phyloP scores from a whole-genome alignment of 2,888 invertebrate genomes.

The Tinea trinotella region DNA sequence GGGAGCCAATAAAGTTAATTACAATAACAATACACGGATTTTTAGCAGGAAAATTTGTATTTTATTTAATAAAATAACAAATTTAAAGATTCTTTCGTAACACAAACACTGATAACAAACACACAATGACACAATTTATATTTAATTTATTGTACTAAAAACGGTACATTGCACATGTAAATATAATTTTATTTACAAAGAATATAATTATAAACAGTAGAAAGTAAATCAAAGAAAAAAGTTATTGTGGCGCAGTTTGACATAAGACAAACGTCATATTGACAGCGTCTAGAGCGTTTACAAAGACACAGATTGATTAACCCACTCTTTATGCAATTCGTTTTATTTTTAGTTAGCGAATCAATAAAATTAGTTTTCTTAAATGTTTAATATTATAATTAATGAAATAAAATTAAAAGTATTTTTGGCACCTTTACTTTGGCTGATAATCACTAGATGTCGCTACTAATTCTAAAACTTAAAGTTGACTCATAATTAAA shows the following conservation, averaged over 20 bases:
- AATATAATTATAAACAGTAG: conserved; percentile 1
- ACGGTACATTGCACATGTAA: neutral
- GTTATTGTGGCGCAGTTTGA: neutral
- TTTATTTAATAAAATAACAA: neutral
- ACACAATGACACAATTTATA: neutral
- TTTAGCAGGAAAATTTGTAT: neutral
- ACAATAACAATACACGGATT: neutral
- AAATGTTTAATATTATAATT: too few species aligned
- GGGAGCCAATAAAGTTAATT: neutral
- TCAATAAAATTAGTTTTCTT: too few species aligned
- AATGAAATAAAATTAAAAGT: too few species aligned
- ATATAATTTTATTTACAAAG: neutral
- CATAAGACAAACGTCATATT: neutral
- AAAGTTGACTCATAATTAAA: too few species aligned
- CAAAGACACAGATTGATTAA: neutral
- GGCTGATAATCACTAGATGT: too few species aligned
- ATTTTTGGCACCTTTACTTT: too few species aligned
- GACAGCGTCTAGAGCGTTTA: neutral
- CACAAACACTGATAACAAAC: neutral
- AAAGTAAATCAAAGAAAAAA: neutral
- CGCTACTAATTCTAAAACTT: too few species aligned
- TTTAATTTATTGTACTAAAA: neutral
- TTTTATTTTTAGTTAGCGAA: too few species aligned
- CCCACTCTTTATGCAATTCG: too few species aligned
- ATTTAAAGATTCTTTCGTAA: too few species aligned